Base-by-base conservation (phyloP, 1,140 invertebrate genomes). In the Micrasema longulum region DNA sequence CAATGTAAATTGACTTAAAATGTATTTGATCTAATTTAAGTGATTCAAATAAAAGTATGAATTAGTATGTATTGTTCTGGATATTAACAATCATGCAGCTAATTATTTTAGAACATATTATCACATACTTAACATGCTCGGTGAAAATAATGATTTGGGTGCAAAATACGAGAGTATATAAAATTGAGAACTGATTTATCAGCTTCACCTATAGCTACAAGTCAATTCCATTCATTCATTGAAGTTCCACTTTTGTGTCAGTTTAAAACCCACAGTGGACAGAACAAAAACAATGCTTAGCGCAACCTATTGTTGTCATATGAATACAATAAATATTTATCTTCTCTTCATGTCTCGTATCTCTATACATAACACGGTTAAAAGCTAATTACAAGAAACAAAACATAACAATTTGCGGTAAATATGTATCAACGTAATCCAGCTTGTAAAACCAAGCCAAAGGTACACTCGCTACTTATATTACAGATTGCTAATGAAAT, bases 211-310 rank as follows among this genome's bases (percentile, higher is more conserved):
- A 60, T 23, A 20, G 38, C 74, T 75, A 75, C 74, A 43, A 45
- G 45, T 75, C 74, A 75, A 75, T 75, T 75, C 74, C 74, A 70
- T 72, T 69, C 74, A 72, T 75, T 50, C 74, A 75, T 75, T 75
- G 74, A 31, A 72, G 66, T 72, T 63, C 74, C 70, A 72, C 74
- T 64, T 65, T 20, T 12, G 55, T 12, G 18, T 31, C 38, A 26
- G 57, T 35, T 45, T 47, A 41, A 57, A 12, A 43, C 63, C 55
- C 36, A 47, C 23, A 31, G 71, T 68, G 55, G 65, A 68, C 4
- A 68, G 26, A 72, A 38, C 62, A 31, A 68, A 48, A 70, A 62
- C 18, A 14, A 31, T 62, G 62, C 57, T 20, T 60, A 55, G n/a
- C 20, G 60, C 47, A 70, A 62, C 23, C 38, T 43, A 52, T 26